Conservation (phyloP, 2,888 invertebrate species). For the Autographa pulchrina region DNA sequence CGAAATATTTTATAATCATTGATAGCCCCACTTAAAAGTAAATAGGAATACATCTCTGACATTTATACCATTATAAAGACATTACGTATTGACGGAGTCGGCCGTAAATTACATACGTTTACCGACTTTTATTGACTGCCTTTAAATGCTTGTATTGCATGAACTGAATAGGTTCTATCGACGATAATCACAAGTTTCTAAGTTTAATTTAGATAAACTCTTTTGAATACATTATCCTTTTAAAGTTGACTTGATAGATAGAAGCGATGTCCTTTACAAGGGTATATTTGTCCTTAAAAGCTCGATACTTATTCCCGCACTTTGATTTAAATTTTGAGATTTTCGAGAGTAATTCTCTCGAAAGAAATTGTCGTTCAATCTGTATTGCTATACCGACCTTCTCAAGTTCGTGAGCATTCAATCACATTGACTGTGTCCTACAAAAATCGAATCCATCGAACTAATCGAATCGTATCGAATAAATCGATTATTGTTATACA, state of each 20-base stretch:
- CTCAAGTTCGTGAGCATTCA: constrained; percentile 9
- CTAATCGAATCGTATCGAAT: neutral
- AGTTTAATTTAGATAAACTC: constrained; percentile 45
- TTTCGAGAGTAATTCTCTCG: neutral
- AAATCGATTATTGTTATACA: neutral
- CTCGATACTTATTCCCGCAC: neutral
- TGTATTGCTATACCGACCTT: constrained; percentile 7
- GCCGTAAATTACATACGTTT: constrained; percentile 48
- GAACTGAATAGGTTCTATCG: constrained; percentile 31
- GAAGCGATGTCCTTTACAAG: constrained; percentile 13
- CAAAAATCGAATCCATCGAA: constrained; percentile 5
- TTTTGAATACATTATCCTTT: constrained; percentile 42
- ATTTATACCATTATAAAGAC: constrained; percentile 51
- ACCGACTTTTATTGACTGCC: constrained; percentile 39
- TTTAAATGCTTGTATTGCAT: constrained; percentile 36
- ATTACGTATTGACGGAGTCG: constrained; percentile 34
- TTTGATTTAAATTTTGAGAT: constrained; percentile 3
- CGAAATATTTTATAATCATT: constrained; percentile 5
- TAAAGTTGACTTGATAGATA: constrained; percentile 22
- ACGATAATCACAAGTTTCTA: constrained; percentile 33
- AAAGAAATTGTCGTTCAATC: neutral
- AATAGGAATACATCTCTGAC: constrained; percentile 37
- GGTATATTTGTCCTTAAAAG: constrained; percentile 3
- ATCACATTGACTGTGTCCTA: constrained; percentile 7
- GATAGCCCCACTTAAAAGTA: constrained; percentile 30